phyloP scores from a whole-genome alignment of 2,888 invertebrate species.

The Eristalis arbustorum region DNA sequence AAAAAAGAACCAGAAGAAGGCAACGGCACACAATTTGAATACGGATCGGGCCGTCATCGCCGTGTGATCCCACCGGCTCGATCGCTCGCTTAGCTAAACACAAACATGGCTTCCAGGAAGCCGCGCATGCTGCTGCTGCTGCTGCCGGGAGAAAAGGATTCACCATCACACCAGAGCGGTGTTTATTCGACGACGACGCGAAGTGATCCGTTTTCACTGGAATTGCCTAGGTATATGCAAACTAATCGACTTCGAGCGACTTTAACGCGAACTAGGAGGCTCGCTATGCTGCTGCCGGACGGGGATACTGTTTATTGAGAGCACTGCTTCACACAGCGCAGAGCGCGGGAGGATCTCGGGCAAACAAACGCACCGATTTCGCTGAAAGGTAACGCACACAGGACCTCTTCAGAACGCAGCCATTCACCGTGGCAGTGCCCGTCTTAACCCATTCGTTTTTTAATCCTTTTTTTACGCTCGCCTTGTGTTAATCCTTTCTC shows the following conservation, averaged over 20 bases:
- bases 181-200: slow-evolving; percentile 38
- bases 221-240: slow-evolving; percentile 49
- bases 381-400: slow-evolving; percentile 52
- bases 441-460: slow-evolving; percentile 57
- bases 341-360: not conserved
- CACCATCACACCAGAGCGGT: not conserved
- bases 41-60: slow-evolving; percentile 7
- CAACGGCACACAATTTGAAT: slow-evolving; percentile 58
- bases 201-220: slow-evolving; percentile 51
- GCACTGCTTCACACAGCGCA: not conserved
- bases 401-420: not conserved
- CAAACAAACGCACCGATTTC: slow-evolving; percentile 57
- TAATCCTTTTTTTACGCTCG: slow-evolving; percentile 37
- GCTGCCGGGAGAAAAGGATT: slow-evolving; percentile 33
- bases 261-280: slow-evolving; percentile 63
- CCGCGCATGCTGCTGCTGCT: slow-evolving; percentile 20
- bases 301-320: slow-evolving; percentile 42
- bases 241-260: slow-evolving; percentile 65
- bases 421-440: not conserved
- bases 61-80: slow-evolving; percentile 34
- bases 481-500: not conserved
- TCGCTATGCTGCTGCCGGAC: not conserved
- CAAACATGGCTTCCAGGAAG: slow-evolving; percentile 58
- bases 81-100: not conserved
- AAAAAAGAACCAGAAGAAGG: not conserved